Conservation (phyloP, 2,113 vertebrate genomes). For the Philantomba maxwellii region DNA sequence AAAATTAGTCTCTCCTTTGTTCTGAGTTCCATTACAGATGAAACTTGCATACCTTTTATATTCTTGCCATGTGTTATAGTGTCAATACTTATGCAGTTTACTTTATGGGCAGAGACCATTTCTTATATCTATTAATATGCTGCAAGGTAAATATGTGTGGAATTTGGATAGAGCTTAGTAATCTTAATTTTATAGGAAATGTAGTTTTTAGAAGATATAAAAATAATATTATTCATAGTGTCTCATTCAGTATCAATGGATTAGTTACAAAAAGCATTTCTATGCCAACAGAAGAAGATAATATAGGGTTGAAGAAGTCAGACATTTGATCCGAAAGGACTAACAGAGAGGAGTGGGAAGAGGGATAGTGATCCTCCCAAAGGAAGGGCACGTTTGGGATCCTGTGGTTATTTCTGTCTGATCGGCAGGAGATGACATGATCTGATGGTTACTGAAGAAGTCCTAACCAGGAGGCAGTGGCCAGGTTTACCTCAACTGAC, state of each 20-base stretch:
- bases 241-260: not conserved
- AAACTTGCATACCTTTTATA: not conserved
- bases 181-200: constrained; percentile 18
- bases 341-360: not conserved
- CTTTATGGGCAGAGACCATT: not conserved
- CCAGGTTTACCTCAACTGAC: constrained; percentile 34
- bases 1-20: not conserved
- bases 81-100: not conserved
- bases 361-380: not conserved
- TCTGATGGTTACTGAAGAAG: not conserved
- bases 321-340: not conserved
- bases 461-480: not conserved
- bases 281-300: not conserved
- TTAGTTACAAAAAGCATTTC: not conserved
- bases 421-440: not conserved
- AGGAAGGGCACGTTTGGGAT: not conserved
- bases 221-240: not conserved
- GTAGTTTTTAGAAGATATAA: not conserved
- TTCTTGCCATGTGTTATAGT: not conserved
- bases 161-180: not conserved
- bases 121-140: not conserved
- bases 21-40: not conserved
- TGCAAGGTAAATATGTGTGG: not conserved
- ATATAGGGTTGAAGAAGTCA: not conserved
- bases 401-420: constrained; percentile 26